Evolutionary conservation across 2,113 vertebrate genomes (phyloP).

Genomic region (Seriola aureovittata): DNA sequence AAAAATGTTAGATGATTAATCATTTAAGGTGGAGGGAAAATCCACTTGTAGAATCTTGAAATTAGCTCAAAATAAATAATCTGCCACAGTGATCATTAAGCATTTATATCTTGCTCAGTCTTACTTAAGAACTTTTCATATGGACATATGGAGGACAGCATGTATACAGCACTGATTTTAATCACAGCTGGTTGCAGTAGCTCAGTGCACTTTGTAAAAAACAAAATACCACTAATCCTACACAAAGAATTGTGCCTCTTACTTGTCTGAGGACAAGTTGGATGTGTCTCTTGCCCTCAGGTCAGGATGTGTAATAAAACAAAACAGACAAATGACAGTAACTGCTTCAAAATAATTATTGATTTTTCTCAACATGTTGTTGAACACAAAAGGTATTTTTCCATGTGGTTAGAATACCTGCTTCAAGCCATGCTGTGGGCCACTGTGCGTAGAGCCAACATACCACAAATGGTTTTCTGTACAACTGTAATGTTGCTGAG

Average conservation of each 20-base stretch:
- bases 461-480: not conserved
- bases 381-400: not conserved
- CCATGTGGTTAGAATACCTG: not conserved
- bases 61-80: not conserved
- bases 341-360: not conserved
- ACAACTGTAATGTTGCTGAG: not conserved
- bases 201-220: not conserved
- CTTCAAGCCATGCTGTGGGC: not conserved
- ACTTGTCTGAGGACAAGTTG: not conserved
- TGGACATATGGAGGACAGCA: not conserved
- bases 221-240: not conserved
- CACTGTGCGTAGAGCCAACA: not conserved
- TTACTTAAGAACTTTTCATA: fast-evolving
- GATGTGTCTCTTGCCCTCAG: not conserved
- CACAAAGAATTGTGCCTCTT: not conserved
- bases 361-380: not conserved
- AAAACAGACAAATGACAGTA: not conserved
- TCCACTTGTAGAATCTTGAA: not conserved
- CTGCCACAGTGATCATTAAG: not conserved
- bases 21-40: not conserved
- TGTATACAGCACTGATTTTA: not conserved
- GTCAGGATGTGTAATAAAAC: not conserved
- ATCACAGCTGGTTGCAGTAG: conserved; percentile 1
- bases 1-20: not conserved
- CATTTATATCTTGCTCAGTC: not conserved